Conservation (phyloP, 2,113 vertebrate genomes). For the Osmerus eperlanus region DNA sequence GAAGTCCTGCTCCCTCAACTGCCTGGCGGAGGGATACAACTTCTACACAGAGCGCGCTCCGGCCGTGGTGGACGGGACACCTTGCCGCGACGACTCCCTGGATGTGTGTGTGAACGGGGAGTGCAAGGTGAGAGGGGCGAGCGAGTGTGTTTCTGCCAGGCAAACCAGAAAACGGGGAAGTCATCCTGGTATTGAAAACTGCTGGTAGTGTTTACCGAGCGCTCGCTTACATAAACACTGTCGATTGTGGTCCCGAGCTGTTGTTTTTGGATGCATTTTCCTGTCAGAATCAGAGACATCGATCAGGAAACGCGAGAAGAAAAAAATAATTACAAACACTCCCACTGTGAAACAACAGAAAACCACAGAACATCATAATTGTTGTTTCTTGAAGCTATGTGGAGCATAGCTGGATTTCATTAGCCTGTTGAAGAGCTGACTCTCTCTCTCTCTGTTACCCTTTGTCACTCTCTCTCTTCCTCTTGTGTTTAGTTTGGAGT, state of each 20-base stretch:
- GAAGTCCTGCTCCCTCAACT: constrained; percentile 95
- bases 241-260: constrained; percentile 10
- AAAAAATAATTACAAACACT: neutral
- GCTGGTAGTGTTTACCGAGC: neutral
- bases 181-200: neutral
- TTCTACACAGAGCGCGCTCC: constrained; percentile 96
- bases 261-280: constrained; percentile 25
- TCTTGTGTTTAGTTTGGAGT: constrained; percentile 15
- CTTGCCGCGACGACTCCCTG: constrained; percentile 86
- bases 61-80: constrained; percentile 88
- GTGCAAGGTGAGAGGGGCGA: constrained; percentile 82
- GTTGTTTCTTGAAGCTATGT: constrained; percentile 31
- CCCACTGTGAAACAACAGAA: neutral
- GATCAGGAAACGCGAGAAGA: neutral
- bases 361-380: constrained; percentile 32
- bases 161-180: neutral
- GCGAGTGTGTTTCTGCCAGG: neutral
- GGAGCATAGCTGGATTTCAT: constrained; percentile 27
- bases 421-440: constrained; percentile 21
- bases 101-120: constrained; percentile 96
- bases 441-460: constrained; percentile 31
- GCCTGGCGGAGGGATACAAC: constrained; percentile 95
- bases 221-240: neutral
- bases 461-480: neutral
- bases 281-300: constrained; percentile 15